Evolutionary conservation across 2,888 invertebrate genomes (phyloP).

Genomic region (Xylota segnis): DNA sequence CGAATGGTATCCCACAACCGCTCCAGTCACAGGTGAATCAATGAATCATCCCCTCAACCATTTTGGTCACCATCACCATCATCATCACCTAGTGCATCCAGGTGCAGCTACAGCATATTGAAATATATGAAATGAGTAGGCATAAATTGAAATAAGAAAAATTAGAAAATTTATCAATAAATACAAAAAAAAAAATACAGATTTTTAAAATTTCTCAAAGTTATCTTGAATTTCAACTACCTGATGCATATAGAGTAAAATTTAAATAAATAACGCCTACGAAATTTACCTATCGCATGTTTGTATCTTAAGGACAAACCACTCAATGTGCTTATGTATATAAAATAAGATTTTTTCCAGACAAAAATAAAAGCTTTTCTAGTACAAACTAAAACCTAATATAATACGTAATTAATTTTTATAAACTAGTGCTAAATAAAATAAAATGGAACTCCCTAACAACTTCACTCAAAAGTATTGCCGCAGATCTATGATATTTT

Average conservation of each 20-base stretch:
- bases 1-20: constrained; percentile 84
- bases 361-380: constrained; percentile 66
- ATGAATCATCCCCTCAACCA: constrained; percentile 85
- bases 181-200: constrained; percentile 1
- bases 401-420: constrained; percentile 61
- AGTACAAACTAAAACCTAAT: constrained; percentile 65
- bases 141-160: constrained; percentile 5
- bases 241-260: constrained; percentile 17
- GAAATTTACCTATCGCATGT: constrained; percentile 24
- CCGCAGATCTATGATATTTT: constrained; percentile 56
- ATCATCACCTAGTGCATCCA: constrained; percentile 88
- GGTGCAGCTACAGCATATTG: constrained; percentile 92
- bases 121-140: constrained; percentile 82
- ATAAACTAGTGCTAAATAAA: constrained; percentile 31
- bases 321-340: constrained; percentile 37
- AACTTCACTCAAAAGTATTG: constrained; percentile 36
- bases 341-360: constrained; percentile 39
- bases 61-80: constrained; percentile 87
- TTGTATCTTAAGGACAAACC: constrained; percentile 23
- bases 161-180: constrained; percentile 13
- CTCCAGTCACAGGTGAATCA: constrained; percentile 83
- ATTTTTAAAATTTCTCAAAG: constrained; percentile 10
- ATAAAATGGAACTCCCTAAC: constrained; percentile 21
- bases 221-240: constrained; percentile 31
- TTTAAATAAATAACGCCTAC: constrained; percentile 16